Evolutionary conservation across 2,888 invertebrate species (phyloP).

Genomic region (Hemaris fuciformis): DNA sequence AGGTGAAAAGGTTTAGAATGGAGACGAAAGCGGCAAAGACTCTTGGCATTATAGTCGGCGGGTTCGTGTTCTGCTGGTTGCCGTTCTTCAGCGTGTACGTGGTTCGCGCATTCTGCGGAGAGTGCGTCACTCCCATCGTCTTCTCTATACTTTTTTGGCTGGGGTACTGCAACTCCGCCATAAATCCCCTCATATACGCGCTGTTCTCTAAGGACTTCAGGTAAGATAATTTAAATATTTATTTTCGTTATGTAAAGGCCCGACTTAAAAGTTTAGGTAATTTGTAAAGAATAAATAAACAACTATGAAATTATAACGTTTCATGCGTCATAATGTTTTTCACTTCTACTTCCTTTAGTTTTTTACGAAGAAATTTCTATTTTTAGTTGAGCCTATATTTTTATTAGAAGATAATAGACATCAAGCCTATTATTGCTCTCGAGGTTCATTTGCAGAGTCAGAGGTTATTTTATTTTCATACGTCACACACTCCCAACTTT

Average conservation of each 20-base stretch:
- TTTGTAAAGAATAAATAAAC: too few species aligned
- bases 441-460: too few species aligned
- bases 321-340: too few species aligned
- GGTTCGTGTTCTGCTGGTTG: conserved; percentile 98
- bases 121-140: conserved; percentile 91
- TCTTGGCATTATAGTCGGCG: conserved; percentile 97
- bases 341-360: too few species aligned
- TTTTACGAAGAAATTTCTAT: too few species aligned
- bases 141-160: conserved; percentile 98
- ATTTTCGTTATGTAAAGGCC: neutral
- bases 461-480: too few species aligned
- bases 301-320: too few species aligned
- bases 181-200: conserved; percentile 97
- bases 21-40: conserved; percentile 99
- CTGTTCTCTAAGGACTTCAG: conserved; percentile 95
- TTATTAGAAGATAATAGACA: too few species aligned
- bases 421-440: too few species aligned
- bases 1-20: conserved; percentile 95
- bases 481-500: too few species aligned
- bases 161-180: conserved; percentile 98
- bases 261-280: too few species aligned
- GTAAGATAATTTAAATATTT: conserved; percentile 42
- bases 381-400: too few species aligned
- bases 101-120: conserved; percentile 92
- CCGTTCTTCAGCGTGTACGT: conserved; percentile 98